Percentiles rank a stretch among this genome's conserved stretches.
Evolutionary conservation across 1,140 invertebrate species (phyloP).

Genomic region (Lethocerus indicus): DNA sequence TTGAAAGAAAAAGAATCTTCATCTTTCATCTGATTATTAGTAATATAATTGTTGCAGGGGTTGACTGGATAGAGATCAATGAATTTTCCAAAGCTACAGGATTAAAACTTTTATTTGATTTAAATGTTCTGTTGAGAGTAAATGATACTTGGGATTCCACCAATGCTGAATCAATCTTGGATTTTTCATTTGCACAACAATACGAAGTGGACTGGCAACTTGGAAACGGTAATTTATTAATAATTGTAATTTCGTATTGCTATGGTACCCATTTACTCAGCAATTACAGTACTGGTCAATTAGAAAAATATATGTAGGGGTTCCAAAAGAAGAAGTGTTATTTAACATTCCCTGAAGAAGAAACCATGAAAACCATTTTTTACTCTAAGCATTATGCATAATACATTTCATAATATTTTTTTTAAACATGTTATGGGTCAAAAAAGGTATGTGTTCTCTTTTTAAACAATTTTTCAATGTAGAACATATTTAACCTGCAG

Average conservation of each 20-base stretch:
- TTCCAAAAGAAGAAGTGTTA: no score
- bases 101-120: slow-evolving; percentile 12
- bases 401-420: no score
- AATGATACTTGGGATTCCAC: slow-evolving; percentile 7
- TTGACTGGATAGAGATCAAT: slow-evolving; percentile 12
- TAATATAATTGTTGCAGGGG: slow-evolving; percentile 6
- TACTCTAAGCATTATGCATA: no score
- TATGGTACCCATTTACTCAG: no score
- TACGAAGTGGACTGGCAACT: slow-evolving; percentile 12
- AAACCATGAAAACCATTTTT: no score
- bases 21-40: background rate
- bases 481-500: background rate
- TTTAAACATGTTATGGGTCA: no score
- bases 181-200: slow-evolving; percentile 11
- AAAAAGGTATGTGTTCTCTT: no score
- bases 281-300: no score
- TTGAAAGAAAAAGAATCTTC: background rate
- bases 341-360: no score
- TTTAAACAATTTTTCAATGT: background rate
- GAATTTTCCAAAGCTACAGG: slow-evolving; percentile 6
- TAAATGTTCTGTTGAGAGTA: slow-evolving; percentile 10
- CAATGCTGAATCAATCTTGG: slow-evolving; percentile 11
- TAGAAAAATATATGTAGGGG: no score
- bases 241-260: no score
- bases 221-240: slow-evolving; percentile 13